Evolutionary conservation across 2,113 vertebrate species (phyloP).

Genomic region (Balaeniceps rex): DNA sequence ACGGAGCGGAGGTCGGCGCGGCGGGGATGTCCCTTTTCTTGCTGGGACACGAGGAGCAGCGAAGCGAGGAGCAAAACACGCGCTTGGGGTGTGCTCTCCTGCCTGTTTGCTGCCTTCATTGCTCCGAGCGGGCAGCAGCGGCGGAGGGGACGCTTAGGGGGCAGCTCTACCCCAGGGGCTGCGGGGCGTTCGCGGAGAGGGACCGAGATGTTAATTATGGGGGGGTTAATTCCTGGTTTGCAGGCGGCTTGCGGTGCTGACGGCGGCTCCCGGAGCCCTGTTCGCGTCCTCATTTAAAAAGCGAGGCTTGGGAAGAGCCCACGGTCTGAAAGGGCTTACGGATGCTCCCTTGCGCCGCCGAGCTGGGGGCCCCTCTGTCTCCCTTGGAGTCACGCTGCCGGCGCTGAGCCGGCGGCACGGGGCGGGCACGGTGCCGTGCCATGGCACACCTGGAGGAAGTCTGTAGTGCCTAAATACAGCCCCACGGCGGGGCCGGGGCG

Average conservation of each 20-base stretch:
- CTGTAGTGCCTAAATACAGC: not conserved
- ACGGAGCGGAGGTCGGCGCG: no score
- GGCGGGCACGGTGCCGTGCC: rapidly evolving
- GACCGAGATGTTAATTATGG: no score
- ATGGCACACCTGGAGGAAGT: rapidly evolving
- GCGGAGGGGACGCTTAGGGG: no score
- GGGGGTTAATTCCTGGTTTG: conserved; percentile 11
- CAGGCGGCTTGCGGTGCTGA: not conserved
- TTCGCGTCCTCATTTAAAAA: not conserved
- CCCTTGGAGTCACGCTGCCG: not conserved
- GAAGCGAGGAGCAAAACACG: no score
- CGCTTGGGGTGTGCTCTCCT: no score
- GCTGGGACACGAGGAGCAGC: no score
- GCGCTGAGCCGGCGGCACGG: not conserved
- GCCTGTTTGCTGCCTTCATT: no score
- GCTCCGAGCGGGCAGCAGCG: no score
- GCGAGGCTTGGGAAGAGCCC: not conserved
- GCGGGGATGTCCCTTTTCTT: no score
- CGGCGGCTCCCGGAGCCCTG: not conserved
- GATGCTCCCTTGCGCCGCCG: not conserved
- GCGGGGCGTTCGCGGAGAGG: no score
- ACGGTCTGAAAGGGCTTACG: not conserved
- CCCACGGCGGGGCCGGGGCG: not conserved
- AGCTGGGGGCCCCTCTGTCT: not conserved
- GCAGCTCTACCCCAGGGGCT: no score